A percentile compares a stretch with the other conserved stretches of the same genome.
These are phyloP conservation scores for Poecile montanus DNA, from an alignment of 2,797 vertebrate species.

Conservation along the genomic window DNA sequence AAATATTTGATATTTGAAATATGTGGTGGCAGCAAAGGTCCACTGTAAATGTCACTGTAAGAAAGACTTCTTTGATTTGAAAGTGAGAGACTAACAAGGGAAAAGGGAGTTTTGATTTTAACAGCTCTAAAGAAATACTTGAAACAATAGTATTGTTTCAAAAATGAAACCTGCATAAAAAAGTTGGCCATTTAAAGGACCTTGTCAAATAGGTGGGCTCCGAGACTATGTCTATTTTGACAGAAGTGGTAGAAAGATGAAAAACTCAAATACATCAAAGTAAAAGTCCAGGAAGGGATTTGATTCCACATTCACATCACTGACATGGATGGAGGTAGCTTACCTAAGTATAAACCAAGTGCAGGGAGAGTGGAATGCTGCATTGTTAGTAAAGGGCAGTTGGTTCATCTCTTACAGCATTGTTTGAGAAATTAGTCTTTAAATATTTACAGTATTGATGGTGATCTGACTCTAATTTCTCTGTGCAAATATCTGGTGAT, in stretches of 20 bases:
- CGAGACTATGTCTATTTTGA: background rate
- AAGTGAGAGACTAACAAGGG: background rate
- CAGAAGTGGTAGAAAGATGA: background rate
- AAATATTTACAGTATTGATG: background rate
- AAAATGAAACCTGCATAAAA: background rate
- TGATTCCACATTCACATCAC: background rate
- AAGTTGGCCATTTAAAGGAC: background rate
- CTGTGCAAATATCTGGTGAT: background rate
- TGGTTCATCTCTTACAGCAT: background rate
- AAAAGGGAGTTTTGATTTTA: background rate
- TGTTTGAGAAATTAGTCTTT: background rate
- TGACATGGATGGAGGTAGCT: background rate
- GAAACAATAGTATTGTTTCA: fast-evolving
- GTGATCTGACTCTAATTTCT: background rate
- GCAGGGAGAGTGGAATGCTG: background rate
- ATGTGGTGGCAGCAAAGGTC: background rate
- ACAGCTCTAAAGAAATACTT: background rate
- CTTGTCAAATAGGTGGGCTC: background rate
- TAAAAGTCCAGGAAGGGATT: background rate
- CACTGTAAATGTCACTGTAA: background rate
- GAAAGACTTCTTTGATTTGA: background rate
- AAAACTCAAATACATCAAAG: background rate
- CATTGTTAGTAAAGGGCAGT: background rate
- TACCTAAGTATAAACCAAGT: background rate
- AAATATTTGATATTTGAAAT: background rate